A percentile compares a stretch with the other conserved stretches of the same genome.
Conservation (phyloP, 2,797 vertebrate species). For the Chelon auratus region DNA sequence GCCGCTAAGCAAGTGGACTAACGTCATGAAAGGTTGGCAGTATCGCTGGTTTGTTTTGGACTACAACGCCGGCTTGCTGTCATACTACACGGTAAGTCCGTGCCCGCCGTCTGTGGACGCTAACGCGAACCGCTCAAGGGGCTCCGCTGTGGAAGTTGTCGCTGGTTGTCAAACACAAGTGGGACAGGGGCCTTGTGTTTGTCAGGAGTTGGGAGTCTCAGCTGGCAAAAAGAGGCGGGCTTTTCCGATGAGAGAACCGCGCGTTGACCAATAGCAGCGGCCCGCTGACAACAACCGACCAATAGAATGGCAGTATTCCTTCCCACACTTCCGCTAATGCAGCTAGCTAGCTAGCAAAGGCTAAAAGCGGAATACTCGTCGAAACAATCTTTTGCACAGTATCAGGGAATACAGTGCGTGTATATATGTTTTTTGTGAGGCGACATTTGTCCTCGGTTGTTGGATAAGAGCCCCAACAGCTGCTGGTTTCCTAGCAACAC, state of each 20-base stretch:
- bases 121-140: accelerated
- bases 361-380: constrained; percentile 23
- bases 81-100: constrained; percentile 95
- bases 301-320: constrained; percentile 61
- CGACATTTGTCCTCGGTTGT: not conserved
- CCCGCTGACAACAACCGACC: constrained; percentile 31
- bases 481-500: not conserved
- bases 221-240: constrained; percentile 73
- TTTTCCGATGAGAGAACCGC: constrained; percentile 57
- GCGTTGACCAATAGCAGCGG: constrained; percentile 66
- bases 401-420: accelerated
- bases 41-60: constrained; percentile 98
- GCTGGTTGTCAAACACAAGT: constrained; percentile 37
- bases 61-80: constrained; percentile 95
- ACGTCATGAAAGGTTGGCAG: constrained; percentile 99
- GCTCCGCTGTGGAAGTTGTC: constrained; percentile 32
- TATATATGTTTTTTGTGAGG: accelerated
- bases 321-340: constrained; percentile 55
- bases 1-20: constrained; percentile 99
- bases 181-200: constrained; percentile 73
- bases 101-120: not conserved
- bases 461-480: not conserved
- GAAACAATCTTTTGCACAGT: not conserved
- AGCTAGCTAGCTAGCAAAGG: constrained; percentile 33
- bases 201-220: constrained; percentile 81